Evolutionary conservation across 2,888 invertebrate species (phyloP), one percentile per base, ranked within the genome.

Genomic region (Volucella bombylans): DNA sequence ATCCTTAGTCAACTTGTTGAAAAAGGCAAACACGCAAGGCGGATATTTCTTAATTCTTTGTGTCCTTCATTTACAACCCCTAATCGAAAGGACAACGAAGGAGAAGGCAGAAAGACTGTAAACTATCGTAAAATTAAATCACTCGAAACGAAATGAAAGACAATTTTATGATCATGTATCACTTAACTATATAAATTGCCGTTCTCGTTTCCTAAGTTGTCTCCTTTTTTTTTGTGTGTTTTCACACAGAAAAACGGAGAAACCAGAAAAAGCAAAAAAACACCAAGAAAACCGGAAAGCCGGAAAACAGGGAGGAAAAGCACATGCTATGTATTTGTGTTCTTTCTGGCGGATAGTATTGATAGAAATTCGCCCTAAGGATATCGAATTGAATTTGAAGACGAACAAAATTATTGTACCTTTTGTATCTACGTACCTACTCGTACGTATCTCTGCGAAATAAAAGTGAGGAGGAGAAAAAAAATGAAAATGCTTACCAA

Each of bases 81-180:
- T 49, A 38, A 23, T 15, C 57, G n/a, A 64, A 47, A 23, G 18
- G 52, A 59, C n/a, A 59, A 4, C 15, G 12, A 65, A 50, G 18
- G 38, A 43, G 18, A 23, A 39, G 11, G 59, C 49, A 67, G 43
- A 47, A 18, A 57, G 31, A 52, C 69, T 78, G 78, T 71, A 78
- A 78, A 78, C 69, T 78, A 71, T 78, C 69, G 64, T 69, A 64
- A 78, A 78, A 78, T 78, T 78, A 78, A 78, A 78, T 78, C 78
- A 78, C 78, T 78, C 64, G 64, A 78, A 69, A 69, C 64, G 78
- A 69, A 78, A 78, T 71, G 78, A 71, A 69, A 57, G 78, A 78
- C 62, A 69, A 69, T 78, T 78, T 78, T 78, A 78, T 69, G 78
- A 78, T 78, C 78, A 78, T 78, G 78, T 78, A 78, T 78, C 69